Evolutionary conservation across 2,113 vertebrate species (phyloP).

Genomic region (Lepisosteus oculatus): DNA sequence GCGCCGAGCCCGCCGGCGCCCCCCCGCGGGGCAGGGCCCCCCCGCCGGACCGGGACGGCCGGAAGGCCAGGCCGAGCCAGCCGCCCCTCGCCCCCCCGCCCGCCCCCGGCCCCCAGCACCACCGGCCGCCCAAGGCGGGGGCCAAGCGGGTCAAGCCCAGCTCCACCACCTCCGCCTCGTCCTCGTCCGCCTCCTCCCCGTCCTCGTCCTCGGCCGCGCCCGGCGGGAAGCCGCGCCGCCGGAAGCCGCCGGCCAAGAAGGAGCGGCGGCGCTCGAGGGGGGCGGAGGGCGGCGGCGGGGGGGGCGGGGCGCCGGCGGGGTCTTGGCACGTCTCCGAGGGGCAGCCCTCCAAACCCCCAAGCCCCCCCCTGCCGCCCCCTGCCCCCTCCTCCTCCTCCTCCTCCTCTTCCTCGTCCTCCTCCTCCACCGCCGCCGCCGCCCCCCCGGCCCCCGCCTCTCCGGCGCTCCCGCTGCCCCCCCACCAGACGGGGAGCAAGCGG

Average conservation of each 20-base stretch:
- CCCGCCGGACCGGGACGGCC: conserved; percentile 43
- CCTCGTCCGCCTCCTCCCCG: conserved; percentile 64
- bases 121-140: conserved; percentile 48
- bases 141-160: conserved; percentile 71
- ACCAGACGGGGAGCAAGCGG: conserved; percentile 47
- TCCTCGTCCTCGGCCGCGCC: too few relatives aligned
- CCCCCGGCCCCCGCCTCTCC: conserved; percentile 63
- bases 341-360: conserved; percentile 49
- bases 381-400: conserved; percentile 63
- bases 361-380: conserved; percentile 53
- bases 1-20: conserved; percentile 58
- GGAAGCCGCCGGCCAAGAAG: conserved; percentile 45
- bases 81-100: conserved; percentile 34
- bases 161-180: conserved; percentile 71
- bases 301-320: conserved; percentile 22
- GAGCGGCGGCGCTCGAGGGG: conserved; percentile 35
- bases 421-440: conserved; percentile 58
- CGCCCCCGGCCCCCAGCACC: conserved; percentile 22
- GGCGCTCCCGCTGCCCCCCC: conserved; percentile 61
- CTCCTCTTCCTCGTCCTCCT: conserved; percentile 60
- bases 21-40: conserved; percentile 34
- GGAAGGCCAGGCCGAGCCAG: conserved; percentile 41
- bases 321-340: background rate
- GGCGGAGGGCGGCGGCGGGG: conserved; percentile 41
- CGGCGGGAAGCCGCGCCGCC: too few relatives aligned